These are phyloP conservation scores for Ptychochromis oligacanthus DNA, from an alignment of 2,113 vertebrate genomes.

Conservation along the genomic window DNA sequence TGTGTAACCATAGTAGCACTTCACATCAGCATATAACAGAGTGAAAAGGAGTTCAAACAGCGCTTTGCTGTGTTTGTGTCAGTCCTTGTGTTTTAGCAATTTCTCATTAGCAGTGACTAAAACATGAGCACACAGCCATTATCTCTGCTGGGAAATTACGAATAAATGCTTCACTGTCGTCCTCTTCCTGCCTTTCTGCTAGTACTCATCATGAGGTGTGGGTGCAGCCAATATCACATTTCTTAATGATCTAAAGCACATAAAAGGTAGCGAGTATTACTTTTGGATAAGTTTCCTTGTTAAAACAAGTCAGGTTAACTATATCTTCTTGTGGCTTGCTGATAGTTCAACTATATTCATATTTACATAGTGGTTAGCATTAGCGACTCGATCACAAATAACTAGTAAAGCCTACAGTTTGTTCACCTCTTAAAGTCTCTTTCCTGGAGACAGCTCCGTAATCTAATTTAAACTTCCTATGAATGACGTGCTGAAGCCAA, in stretches of 20 bases:
- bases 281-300: too few relatives aligned
- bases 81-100: not conserved
- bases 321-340: not conserved
- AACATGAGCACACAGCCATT: not conserved
- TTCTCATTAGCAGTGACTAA: not conserved
- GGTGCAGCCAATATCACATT: not conserved
- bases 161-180: not conserved
- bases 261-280: too few relatives aligned
- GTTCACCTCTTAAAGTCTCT: too few relatives aligned
- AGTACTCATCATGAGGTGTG: not conserved
- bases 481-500: not conserved
- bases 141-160: not conserved
- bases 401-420: not conserved
- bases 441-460: not conserved
- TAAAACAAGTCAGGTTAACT: not conserved
- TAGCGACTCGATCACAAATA: not conserved
- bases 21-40: not conserved
- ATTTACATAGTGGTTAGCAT: not conserved
- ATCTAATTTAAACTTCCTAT: not conserved
- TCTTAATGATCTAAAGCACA: not conserved
- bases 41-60: not conserved
- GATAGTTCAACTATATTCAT: not conserved
- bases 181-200: not conserved
- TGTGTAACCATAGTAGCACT: not conserved
- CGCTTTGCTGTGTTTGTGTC: not conserved